Conservation (phyloP, 2,888 invertebrate genomes). For the Phyto melanocephala region DNA sequence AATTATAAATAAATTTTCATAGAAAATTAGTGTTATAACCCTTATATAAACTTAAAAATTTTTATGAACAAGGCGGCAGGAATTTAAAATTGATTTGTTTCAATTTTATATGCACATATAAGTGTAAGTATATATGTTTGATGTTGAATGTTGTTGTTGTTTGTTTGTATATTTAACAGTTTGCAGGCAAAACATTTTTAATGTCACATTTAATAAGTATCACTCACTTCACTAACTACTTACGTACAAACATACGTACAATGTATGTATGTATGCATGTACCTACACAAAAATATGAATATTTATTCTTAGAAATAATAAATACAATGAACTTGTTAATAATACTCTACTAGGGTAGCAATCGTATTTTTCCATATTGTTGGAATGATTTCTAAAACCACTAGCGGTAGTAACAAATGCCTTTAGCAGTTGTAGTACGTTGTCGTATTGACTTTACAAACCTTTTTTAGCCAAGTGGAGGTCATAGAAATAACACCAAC, state of each 20-base stretch:
- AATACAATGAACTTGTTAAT: constrained; percentile 18
- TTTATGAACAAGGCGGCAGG: no score
- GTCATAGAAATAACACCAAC: constrained; percentile 63
- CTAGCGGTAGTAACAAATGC: no score
- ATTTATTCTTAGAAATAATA: not conserved
- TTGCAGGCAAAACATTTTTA: constrained; percentile 19
- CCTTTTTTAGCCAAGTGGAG: constrained; percentile 57
- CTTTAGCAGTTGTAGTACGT: not conserved
- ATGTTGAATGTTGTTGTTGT: constrained; percentile 15
- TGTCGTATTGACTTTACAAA: constrained; percentile 36
- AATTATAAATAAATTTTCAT: no score
- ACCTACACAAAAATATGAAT: not conserved
- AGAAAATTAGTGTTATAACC: no score
- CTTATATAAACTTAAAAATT: no score
- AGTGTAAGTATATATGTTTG: not conserved
- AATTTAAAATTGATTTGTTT: constrained; percentile 5
- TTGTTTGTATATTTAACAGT: not conserved
- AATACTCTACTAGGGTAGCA: not conserved
- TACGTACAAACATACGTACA: not conserved
- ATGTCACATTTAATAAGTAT: not conserved
- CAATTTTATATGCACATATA: not conserved
- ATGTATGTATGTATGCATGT: no score
- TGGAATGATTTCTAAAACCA: constrained; percentile 29
- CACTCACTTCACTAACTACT: not conserved
- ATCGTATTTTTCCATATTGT: not conserved